Evolutionary conservation across 2,113 vertebrate genomes (phyloP).

Genomic region (Ia io): DNA sequence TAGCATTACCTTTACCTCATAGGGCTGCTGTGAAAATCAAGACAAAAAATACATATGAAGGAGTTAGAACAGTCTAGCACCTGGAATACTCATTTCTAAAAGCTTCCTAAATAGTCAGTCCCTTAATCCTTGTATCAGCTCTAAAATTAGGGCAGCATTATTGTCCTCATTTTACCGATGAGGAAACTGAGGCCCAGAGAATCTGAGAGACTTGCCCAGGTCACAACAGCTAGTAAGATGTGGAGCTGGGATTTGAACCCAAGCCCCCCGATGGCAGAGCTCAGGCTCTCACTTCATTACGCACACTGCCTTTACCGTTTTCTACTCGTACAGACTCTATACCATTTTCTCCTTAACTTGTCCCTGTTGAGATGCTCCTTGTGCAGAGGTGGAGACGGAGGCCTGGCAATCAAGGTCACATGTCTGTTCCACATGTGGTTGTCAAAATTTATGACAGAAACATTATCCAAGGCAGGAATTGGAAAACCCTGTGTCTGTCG

Average conservation of each 20-base stretch:
- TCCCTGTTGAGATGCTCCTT: neutral
- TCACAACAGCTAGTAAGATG: neutral
- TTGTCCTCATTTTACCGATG: neutral
- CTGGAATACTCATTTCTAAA: neutral
- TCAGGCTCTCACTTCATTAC: neutral
- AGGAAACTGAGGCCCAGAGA: neutral
- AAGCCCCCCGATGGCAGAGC: neutral
- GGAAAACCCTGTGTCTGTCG: neutral
- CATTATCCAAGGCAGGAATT: neutral
- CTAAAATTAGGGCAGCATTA: neutral
- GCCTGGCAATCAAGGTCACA: too few relatives aligned
- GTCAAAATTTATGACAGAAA: neutral
- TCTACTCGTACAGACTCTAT: neutral
- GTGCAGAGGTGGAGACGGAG: neutral
- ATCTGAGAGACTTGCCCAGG: neutral
- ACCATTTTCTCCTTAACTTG: neutral
- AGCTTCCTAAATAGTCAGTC: neutral
- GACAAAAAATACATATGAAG: neutral
- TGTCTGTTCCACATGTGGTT: neutral
- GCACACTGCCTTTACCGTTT: neutral
- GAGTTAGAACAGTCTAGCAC: neutral
- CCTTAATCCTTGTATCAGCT: neutral
- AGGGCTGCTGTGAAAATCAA: neutral
- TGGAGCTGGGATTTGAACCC: neutral
- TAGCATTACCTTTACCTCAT: neutral